Percentiles rank a stretch among this genome's conserved stretches.
These are phyloP conservation scores for Cyaniris semiargus DNA, from an alignment of 2,888 invertebrate species.

Conservation along the genomic window DNA sequence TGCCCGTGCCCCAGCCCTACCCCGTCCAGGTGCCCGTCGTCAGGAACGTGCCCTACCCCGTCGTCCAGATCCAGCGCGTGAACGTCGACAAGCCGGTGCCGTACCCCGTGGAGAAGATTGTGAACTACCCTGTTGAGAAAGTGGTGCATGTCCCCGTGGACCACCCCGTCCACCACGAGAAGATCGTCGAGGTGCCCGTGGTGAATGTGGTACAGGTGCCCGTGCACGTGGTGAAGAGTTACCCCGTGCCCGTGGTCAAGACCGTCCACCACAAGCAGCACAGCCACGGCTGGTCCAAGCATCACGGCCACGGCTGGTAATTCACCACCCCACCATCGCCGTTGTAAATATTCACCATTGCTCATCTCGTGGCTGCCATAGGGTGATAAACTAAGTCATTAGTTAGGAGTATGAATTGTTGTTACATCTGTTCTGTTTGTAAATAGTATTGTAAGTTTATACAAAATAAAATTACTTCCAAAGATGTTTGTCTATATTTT, in stretches of 20 bases:
- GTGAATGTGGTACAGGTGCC: conserved; percentile 76
- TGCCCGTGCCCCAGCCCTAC: conserved; percentile 81
- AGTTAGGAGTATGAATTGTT: conserved; percentile 63
- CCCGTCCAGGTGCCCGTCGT: conserved; percentile 79
- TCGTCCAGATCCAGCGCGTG: conserved; percentile 78
- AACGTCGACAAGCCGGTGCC: conserved; percentile 81
- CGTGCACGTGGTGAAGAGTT: conserved; percentile 66
- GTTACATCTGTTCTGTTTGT: conserved; percentile 60
- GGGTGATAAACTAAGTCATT: conserved; percentile 80
- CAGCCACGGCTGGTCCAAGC: conserved; percentile 44
- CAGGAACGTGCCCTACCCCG: conserved; percentile 77
- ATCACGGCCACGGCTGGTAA: conserved; percentile 51
- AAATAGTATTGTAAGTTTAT: conserved; percentile 70
- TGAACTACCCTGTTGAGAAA: conserved; percentile 79
- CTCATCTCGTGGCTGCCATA: conserved; percentile 78
- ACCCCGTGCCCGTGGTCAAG: conserved; percentile 69
- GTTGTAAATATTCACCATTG: conserved; percentile 68
- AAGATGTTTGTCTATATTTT: conserved; percentile 56
- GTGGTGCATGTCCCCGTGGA: conserved; percentile 79
- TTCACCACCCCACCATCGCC: conserved; percentile 29
- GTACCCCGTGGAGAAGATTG: conserved; percentile 81
- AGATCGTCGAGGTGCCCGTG: conserved; percentile 75
- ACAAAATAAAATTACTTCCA: conserved; percentile 66
- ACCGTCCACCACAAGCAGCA: conserved; percentile 70
- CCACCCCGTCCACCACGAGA: conserved; percentile 78